Base-by-base conservation (phyloP, 2,797 vertebrate species). In the Phoeniculus purpureus region DNA sequence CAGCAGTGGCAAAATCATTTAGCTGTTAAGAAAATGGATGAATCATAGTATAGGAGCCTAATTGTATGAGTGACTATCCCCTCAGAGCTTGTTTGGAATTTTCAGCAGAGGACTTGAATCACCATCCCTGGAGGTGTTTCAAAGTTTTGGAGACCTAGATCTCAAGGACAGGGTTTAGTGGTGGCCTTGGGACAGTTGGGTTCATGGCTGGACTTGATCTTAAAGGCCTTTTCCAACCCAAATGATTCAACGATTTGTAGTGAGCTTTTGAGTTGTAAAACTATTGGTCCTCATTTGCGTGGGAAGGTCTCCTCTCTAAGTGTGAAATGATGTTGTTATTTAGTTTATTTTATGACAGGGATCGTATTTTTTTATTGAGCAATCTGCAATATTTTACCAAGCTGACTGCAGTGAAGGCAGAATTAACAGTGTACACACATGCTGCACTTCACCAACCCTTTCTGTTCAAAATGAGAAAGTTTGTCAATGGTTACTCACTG, bases 381-480 rank as follows among this genome's bases (percentile, higher is more conserved):
- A 66, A 50, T 74, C 48, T 66, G 79, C 48, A 72, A 12, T 84
- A 79, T 27, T 77, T 91, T 91, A 26, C 72, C 76, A 79, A 66
- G 45, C n/a, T 94, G 68, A 19, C 56, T 88, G 19, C 76, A 87
- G 85, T 47, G 60, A 74, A 79, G n/a, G 31, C 71, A 94, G 60
- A 85, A 92, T 73, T 92, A 82, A 85, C 47, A 77, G 27, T 79
- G 94, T 74, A 54, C n/a, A 43, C 68, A 71, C 45, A 88, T 77
- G 32, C 64, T 74, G 14, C 88, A 59, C 92, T 95, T 94, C 76
- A 18, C 68, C 72, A 66, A 94, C 91, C 75, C 66, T 72, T 93
- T 92, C 75, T 95, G 78, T 84, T 96, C 59, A 80, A 61, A 93
- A 82, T 40, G 4, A 58, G 85, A 68, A 80, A 10, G 4, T 93